phyloP scores from a whole-genome alignment of 2,113 vertebrate species.

The Crotalus viridis region DNA sequence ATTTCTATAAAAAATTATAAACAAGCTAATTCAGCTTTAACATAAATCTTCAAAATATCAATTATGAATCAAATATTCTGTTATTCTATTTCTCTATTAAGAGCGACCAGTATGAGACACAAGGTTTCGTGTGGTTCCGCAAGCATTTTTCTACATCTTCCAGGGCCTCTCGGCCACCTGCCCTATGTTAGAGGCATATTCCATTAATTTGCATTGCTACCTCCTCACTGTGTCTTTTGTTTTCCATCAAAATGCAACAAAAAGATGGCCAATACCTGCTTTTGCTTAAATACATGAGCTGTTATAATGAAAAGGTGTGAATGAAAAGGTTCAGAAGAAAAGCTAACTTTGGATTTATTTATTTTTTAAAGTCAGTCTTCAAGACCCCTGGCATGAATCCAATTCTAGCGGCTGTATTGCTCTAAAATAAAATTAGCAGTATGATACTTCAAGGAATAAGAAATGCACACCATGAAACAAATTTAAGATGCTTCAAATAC shows the following conservation, averaged over 20 bases:
- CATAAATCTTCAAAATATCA: background rate
- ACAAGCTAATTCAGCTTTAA: background rate
- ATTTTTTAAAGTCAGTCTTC: slow-evolving; percentile 9
- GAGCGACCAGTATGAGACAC: background rate
- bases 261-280: background rate
- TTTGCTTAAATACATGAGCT: background rate
- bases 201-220: background rate
- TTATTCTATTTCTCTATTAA: background rate
- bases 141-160: background rate
- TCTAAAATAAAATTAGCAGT: slow-evolving; percentile 36
- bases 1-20: background rate
- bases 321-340: slow-evolving; percentile 7
- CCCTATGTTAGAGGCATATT: background rate
- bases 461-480: background rate
- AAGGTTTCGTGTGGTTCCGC: background rate
- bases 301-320: background rate
- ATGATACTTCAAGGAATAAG: slow-evolving; percentile 15
- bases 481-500: background rate
- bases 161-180: background rate
- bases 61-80: slow-evolving; percentile 10
- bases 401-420: slow-evolving; percentile 14
- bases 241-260: background rate
- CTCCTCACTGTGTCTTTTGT: background rate
- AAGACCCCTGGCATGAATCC: slow-evolving; percentile 36
- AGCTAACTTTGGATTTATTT: slow-evolving; percentile 25